phyloP scores from a whole-genome alignment of 2,888 invertebrate species.

The Pseudolycoriella hygida region DNA sequence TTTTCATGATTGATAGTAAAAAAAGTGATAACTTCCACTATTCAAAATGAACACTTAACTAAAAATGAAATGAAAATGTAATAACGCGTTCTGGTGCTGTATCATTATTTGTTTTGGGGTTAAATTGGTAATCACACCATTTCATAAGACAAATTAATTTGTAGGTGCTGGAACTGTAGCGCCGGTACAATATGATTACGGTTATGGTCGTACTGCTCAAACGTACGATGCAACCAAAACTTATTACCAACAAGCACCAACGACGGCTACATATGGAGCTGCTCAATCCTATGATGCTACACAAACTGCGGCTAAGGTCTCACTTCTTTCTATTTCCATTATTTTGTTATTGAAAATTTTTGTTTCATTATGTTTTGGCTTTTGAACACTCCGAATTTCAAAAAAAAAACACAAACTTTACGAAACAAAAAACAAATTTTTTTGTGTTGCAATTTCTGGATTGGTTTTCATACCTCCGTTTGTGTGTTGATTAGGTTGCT shows the following conservation, averaged over 20 bases:
- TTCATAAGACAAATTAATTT: background rate
- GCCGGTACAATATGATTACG: constrained; percentile 43
- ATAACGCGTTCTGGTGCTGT: constrained; percentile 12
- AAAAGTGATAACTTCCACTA: too few species aligned
- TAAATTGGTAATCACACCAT: too few species aligned
- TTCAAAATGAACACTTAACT: too few species aligned
- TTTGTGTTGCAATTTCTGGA: too few species aligned
- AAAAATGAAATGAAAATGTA: too few species aligned
- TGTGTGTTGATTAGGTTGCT: constrained; percentile 5
- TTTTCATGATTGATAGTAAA: too few species aligned
- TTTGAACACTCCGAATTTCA: constrained; percentile 1
- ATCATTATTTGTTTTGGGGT: constrained; percentile 6
- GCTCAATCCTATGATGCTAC: constrained; percentile 30
- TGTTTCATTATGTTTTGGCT: constrained; percentile 9
- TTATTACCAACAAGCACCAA: constrained; percentile 61
- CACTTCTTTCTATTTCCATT: background rate
- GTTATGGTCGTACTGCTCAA: constrained; percentile 45
- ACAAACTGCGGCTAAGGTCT: constrained; percentile 22
- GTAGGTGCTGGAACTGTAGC: constrained; percentile 31
- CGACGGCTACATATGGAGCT: constrained; percentile 30
- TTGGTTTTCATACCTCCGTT: too few species aligned
- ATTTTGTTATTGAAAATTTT: constrained; percentile 7
- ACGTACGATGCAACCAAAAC: constrained; percentile 71
- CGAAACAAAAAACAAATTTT: too few species aligned
- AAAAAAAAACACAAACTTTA: too few species aligned